Percentiles rank a stretch among this genome's conserved stretches.
phyloP scores from a whole-genome alignment of 2,113 vertebrate genomes.

The Brienomyrus longianalis region DNA sequence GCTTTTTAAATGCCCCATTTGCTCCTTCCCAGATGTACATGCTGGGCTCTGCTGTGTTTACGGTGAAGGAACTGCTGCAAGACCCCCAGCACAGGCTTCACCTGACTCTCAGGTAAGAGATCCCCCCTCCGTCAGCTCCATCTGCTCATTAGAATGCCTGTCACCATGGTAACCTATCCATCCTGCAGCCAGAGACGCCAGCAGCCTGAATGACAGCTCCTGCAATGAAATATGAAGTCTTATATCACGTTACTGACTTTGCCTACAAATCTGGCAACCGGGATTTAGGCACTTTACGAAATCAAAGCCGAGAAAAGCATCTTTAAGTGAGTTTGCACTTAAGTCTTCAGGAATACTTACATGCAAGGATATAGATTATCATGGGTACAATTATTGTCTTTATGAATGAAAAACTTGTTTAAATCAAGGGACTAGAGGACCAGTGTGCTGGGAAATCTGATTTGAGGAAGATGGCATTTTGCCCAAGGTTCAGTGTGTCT shows the following conservation, averaged over 20 bases:
- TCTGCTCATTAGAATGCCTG: too few species aligned
- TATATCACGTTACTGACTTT: background rate
- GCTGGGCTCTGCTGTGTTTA: conserved; percentile 83
- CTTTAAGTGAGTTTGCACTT: background rate
- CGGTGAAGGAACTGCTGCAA: conserved; percentile 88
- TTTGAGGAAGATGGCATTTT: background rate
- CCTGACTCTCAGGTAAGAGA: conserved; percentile 79
- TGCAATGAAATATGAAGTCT: background rate
- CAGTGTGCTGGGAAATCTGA: background rate
- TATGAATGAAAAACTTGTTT: background rate
- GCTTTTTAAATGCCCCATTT: background rate
- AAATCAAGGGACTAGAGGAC: background rate
- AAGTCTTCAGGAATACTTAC: background rate
- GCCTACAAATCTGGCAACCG: background rate
- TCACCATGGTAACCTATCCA: background rate
- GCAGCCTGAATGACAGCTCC: background rate
- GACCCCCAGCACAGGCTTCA: conserved; percentile 86
- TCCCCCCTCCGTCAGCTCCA: background rate
- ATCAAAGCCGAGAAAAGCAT: background rate
- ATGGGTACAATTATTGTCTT: background rate
- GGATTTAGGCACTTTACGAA: background rate
- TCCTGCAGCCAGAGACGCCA: background rate
- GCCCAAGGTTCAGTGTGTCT: background rate
- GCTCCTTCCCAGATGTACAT: conserved; percentile 82
- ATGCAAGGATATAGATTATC: background rate